Percentiles rank a stretch among this genome's conserved stretches.
These are phyloP conservation scores for Thinocorus orbignyianus DNA, from an alignment of 2,113 vertebrate genomes.

Conservation along the genomic window DNA sequence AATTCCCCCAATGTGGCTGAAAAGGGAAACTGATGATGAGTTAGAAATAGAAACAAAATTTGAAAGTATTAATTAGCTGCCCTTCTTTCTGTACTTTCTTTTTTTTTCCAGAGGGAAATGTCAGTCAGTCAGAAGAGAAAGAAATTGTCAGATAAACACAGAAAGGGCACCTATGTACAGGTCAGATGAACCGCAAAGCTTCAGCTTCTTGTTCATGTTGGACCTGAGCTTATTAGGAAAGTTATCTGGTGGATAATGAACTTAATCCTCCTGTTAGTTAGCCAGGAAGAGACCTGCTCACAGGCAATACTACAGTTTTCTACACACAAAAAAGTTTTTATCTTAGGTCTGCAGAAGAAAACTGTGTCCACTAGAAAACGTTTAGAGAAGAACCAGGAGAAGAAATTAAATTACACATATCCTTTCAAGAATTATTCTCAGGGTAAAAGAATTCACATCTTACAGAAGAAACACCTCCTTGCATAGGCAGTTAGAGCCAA, in stretches of 20 bases:
- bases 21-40: constrained; percentile 26
- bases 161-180: neutral
- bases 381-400: neutral
- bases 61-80: constrained; percentile 52
- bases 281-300: neutral
- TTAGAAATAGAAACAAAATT: constrained; percentile 35
- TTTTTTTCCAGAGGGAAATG: constrained; percentile 35
- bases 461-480: neutral
- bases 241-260: neutral
- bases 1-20: neutral
- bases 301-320: neutral
- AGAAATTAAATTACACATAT: neutral
- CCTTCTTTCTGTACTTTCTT: constrained; percentile 21
- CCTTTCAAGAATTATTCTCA: neutral
- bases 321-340: neutral
- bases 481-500: neutral
- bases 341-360: neutral
- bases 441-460: neutral
- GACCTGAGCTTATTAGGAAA: neutral
- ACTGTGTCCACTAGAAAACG: neutral
- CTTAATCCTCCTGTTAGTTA: neutral
- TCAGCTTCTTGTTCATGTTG: neutral
- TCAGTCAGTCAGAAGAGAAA: neutral
- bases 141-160: constrained; percentile 9
- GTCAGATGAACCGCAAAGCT: neutral